Percentiles rank a stretch among this genome's conserved stretches.
These are phyloP conservation scores for Tetrax tetrax DNA, from an alignment of 2,113 vertebrate genomes.

Conservation along the genomic window DNA sequence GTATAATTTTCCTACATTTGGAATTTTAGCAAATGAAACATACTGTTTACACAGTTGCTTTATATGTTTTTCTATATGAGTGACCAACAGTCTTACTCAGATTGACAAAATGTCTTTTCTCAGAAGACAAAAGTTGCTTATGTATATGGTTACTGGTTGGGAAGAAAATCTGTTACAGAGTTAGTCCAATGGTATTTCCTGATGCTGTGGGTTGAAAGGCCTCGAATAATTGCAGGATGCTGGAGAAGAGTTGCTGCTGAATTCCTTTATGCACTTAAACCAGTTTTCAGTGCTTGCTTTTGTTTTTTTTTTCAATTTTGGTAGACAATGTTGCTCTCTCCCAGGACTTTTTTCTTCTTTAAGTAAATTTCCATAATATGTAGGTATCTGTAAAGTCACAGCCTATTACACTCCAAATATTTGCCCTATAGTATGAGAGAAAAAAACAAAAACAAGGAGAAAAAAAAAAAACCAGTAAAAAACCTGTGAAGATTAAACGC, in stretches of 20 bases:
- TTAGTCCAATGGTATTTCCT: constrained; percentile 62
- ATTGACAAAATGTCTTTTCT: constrained; percentile 34
- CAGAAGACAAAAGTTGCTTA: constrained; percentile 51
- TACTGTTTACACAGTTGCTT: constrained; percentile 68
- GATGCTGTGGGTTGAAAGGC: constrained; percentile 43
- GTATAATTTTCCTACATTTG: constrained; percentile 77
- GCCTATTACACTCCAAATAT: constrained; percentile 67
- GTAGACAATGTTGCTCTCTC: constrained; percentile 48
- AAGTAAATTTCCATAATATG: constrained; percentile 2
- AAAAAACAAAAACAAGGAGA: constrained; percentile 14
- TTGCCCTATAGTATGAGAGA: constrained; percentile 40
- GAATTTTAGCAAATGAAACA: constrained; percentile 73
- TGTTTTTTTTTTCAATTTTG: background rate
- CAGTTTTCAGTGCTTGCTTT: constrained; percentile 73
- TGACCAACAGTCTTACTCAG: constrained; percentile 63
- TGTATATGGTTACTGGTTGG: constrained; percentile 33
- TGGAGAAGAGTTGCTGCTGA: constrained; percentile 43
- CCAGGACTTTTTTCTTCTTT: constrained; percentile 54
- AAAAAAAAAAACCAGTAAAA: background rate
- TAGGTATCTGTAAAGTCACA: constrained; percentile 43
- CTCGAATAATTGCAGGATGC: constrained; percentile 24
- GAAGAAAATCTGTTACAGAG: constrained; percentile 49
- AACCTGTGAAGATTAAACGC: background rate
- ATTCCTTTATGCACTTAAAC: constrained; percentile 38
- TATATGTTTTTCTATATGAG: constrained; percentile 61